A percentile compares a stretch with the other conserved stretches of the same genome.
Evolutionary conservation across 2,888 invertebrate genomes (phyloP).

Genomic region (Phyto melanocephala): DNA sequence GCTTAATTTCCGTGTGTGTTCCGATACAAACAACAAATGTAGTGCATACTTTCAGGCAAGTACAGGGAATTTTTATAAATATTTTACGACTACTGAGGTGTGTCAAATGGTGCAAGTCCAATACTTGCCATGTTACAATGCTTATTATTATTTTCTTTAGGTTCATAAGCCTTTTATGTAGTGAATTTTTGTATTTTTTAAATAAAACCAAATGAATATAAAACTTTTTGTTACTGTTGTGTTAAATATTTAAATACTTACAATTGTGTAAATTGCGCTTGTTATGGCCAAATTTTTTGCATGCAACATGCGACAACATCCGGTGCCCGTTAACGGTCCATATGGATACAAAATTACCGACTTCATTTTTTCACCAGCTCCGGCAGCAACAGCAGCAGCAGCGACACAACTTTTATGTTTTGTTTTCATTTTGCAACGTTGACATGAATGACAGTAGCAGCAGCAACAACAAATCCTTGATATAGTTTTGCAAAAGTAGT

Average conservation of each 20-base stretch:
- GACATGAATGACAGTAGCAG: background rate
- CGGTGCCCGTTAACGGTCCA: slow-evolving; percentile 79
- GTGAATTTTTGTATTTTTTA: no score
- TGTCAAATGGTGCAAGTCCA: no score
- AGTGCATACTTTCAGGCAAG: no score
- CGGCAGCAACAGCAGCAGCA: slow-evolving; percentile 68
- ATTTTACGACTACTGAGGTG: no score
- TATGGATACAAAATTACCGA: slow-evolving; percentile 80
- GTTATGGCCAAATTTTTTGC: slow-evolving; percentile 86
- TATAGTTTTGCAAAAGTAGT: background rate
- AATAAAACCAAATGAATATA: no score
- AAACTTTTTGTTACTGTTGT: no score
- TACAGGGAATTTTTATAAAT: no score
- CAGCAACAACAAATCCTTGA: background rate
- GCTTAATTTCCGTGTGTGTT: no score
- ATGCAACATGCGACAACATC: slow-evolving; percentile 84
- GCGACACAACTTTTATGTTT: slow-evolving; percentile 70
- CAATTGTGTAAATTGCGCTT: slow-evolving; percentile 86
- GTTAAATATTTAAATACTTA: slow-evolving; percentile 78
- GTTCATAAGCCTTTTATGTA: no score
- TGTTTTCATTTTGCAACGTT: slow-evolving; percentile 70
- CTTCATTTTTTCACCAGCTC: slow-evolving; percentile 79
- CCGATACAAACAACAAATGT: no score
- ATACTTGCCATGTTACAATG: no score
- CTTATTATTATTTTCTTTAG: no score